These are phyloP conservation scores for Pseudotriccus pelzelni DNA, from an alignment of 2,797 vertebrate species.

Conservation along the genomic window DNA sequence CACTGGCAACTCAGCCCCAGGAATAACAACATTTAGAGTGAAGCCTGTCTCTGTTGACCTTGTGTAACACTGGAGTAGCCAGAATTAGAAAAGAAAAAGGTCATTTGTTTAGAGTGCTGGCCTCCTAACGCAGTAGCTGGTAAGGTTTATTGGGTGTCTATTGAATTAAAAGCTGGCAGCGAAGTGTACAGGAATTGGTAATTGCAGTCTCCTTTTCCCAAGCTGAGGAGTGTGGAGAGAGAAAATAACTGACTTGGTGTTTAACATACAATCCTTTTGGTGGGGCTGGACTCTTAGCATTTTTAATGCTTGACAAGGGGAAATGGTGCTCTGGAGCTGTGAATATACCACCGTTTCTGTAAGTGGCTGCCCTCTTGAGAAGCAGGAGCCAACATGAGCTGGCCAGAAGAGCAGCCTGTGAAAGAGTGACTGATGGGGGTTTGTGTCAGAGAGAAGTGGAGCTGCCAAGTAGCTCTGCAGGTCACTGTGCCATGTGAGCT, in stretches of 20 bases:
- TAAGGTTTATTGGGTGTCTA: not conserved
- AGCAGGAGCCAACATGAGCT: not conserved
- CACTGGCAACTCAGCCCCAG: not conserved
- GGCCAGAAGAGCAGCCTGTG: not conserved
- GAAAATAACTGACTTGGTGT: not conserved
- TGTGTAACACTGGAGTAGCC: not conserved
- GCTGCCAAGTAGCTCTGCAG: conserved; percentile 39
- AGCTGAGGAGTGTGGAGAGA: not conserved
- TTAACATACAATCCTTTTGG: not conserved
- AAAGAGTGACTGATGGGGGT: not conserved
- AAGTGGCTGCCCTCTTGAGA: not conserved
- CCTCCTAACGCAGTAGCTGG: not conserved
- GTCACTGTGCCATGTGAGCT: not conserved
- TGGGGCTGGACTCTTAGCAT: not conserved
- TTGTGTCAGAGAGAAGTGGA: not conserved
- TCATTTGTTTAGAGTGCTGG: not conserved
- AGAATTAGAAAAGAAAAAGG: conserved; percentile 10
- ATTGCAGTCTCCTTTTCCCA: not conserved
- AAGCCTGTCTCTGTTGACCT: not conserved
- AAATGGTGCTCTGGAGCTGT: not conserved
- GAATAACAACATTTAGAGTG: not conserved
- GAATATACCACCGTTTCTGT: not conserved
- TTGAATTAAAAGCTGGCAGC: not conserved
- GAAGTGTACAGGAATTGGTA: not conserved
- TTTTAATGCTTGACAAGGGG: not conserved